Base-by-base conservation (phyloP, 1,140 invertebrate genomes). In the Drosophila dunni region DNA sequence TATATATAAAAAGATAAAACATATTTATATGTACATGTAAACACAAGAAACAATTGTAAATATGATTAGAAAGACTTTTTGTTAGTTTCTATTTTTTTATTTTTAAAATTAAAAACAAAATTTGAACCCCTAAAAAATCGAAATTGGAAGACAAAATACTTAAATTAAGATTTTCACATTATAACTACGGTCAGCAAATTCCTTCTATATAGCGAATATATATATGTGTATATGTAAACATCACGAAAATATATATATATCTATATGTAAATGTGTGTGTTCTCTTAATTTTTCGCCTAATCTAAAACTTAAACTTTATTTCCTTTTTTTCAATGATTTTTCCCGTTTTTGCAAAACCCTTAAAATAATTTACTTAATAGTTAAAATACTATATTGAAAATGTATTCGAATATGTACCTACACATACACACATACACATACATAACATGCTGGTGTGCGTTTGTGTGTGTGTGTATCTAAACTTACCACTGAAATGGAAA, bases 401-500 rank as follows among this genome's bases (percentile, higher is more conserved):
- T 70, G 54, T 81, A 74, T 78, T 74, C 68, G 63, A 68, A 81
- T 75, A 71, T 81, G 63, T 81, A 81, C 76, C 79, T 81, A 81
- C 80, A 78, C 78, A 78, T 78, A 68, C 73, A 54, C 70, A 78
- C 73, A 78, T 72, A 67, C 67, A 54, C 63, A 45, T 20, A 72
- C 24, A 15, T n/a, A 15, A 45, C 44, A 61, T 48, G n/a, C 29
- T 34, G 10, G 44, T 11, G 24, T 46, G 29, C 34, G 60, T 29
- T 1, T 24, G 24, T 29, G 24, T 29, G 13, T 34, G 44, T 53
- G 53, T 57, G 51, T 46, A 58, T 58, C 66, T 58, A 65, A 76
- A 79, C 68, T 79, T 83, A 84, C 81, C 81, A 84, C 81, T 84
- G 81, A 84, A 61, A 84, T 70, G 73, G 57, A 84, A 79, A 77